Conservation (phyloP, 2,888 invertebrate genomes). For the Agrochola lychnidis region DNA sequence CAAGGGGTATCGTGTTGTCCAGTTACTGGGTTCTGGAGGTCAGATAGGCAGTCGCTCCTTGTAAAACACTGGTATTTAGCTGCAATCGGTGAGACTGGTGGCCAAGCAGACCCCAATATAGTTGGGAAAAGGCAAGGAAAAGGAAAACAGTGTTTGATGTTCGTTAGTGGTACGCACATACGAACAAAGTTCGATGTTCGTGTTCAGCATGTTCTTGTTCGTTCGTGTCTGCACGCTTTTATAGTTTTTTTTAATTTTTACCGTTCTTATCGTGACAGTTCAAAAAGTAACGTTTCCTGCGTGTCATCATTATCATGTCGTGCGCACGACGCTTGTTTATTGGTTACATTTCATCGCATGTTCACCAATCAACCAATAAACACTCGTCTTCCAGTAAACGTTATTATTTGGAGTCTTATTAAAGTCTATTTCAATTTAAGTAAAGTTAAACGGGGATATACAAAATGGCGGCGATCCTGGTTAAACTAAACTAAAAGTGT, state of each 20-base stretch:
- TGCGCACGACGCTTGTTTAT: constrained; percentile 18
- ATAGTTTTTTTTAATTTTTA: constrained; percentile 21
- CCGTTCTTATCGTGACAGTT: constrained; percentile 16
- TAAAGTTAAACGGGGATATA: constrained; percentile 11
- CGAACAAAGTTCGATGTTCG: too few relatives aligned
- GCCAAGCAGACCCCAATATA: too few relatives aligned
- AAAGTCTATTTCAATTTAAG: neutral
- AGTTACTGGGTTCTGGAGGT: too few relatives aligned
- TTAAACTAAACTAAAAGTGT: constrained; percentile 9
- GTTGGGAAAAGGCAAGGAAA: too few relatives aligned
- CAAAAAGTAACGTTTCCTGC: constrained; percentile 38
- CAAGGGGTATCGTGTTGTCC: too few relatives aligned
- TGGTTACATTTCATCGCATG: constrained; percentile 14
- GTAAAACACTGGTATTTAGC: too few relatives aligned
- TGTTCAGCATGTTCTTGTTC: too few relatives aligned
- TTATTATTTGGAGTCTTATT: constrained; percentile 23
- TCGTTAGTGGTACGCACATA: too few relatives aligned
- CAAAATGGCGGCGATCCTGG: constrained; percentile 9
- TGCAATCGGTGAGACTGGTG: too few relatives aligned
- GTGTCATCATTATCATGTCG: constrained; percentile 15
- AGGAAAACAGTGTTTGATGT: too few relatives aligned
- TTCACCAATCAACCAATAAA: constrained; percentile 2
- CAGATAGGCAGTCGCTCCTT: too few relatives aligned
- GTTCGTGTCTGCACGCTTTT: too few relatives aligned
- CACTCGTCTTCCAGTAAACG: neutral